Evolutionary conservation across 2,113 vertebrate species (phyloP).

Genomic region (Mormyrus lacerda): DNA sequence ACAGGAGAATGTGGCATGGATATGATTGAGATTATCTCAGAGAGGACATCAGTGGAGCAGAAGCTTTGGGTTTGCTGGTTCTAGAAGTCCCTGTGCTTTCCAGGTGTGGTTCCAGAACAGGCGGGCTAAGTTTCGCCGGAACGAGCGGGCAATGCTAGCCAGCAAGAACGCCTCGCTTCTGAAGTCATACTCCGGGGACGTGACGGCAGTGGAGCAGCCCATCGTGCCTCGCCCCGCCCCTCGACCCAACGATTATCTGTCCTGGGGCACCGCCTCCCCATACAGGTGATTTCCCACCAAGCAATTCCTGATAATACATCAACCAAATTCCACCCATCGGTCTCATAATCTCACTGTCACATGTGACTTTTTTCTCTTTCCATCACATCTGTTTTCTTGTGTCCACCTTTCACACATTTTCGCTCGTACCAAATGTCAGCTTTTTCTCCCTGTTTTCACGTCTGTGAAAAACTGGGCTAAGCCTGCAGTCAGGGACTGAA

Average conservation of each 20-base stretch:
- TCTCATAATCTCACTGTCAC: not conserved
- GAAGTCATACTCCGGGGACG: slow-evolving; percentile 91
- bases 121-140: slow-evolving; percentile 92
- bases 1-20: not conserved
- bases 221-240: slow-evolving; percentile 92
- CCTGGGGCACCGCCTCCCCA: slow-evolving; percentile 87
- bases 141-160: slow-evolving; percentile 94
- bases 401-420: not conserved
- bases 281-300: slow-evolving; percentile 73
- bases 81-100: not conserved
- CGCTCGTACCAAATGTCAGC: not conserved
- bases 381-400: not conserved
- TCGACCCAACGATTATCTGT: slow-evolving; percentile 88
- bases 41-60: not conserved
- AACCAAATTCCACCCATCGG: not conserved
- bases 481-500: not conserved
- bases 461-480: not conserved
- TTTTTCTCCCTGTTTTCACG: not conserved
- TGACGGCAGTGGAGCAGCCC: slow-evolving; percentile 93
- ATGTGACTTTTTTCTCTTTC: not conserved
- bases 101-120: slow-evolving; percentile 99
- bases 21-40: not conserved
- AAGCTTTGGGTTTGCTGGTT: not conserved
- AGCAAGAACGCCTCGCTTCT: slow-evolving; percentile 95
- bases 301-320: not conserved